Conservation (phyloP, 2,113 vertebrate genomes). For the Neomonachus schauinslandi region DNA sequence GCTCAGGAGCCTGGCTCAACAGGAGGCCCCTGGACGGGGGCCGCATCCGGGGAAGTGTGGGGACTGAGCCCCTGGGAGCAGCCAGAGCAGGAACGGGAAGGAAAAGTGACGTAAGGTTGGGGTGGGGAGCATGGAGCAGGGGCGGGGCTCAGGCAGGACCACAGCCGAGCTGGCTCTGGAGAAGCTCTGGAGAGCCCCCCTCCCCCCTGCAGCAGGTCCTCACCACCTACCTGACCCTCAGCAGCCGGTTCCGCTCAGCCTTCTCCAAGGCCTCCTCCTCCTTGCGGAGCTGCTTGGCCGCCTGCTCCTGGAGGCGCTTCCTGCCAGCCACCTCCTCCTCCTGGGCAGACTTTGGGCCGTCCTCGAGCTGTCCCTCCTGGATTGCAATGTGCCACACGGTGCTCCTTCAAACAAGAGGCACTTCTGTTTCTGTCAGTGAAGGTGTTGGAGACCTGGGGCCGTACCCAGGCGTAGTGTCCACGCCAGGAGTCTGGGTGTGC, state of each 20-base stretch:
- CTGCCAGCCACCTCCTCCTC: slow-evolving; percentile 82
- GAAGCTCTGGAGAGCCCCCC: rapidly evolving
- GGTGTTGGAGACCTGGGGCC: rapidly evolving
- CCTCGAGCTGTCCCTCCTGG: slow-evolving; percentile 83
- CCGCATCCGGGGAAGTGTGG: rapidly evolving
- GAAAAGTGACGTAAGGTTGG: background rate
- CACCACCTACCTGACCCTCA: slow-evolving; percentile 82
- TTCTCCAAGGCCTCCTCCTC: slow-evolving; percentile 82
- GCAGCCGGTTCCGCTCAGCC: slow-evolving; percentile 75
- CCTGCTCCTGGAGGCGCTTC: slow-evolving; percentile 70
- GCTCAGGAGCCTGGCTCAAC: background rate
- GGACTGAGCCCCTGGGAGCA: background rate
- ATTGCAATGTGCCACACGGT: slow-evolving; percentile 88
- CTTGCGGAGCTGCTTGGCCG: slow-evolving; percentile 79
- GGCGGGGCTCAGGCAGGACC: background rate
- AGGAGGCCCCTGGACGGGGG: background rate
- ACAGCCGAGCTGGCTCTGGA: background rate
- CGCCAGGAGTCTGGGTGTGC: too few species aligned
- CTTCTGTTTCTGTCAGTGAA: rapidly evolving
- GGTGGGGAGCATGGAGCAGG: background rate
- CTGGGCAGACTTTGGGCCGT: slow-evolving; percentile 73
- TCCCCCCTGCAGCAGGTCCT: rapidly evolving
- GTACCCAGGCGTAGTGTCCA: rapidly evolving
- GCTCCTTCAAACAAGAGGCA: slow-evolving; percentile 77
- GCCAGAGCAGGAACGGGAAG: rapidly evolving